Evolutionary conservation across 2,888 invertebrate genomes (phyloP), one percentile per base, ranked within the genome.

Genomic region (Drosophila antonietae): DNA sequence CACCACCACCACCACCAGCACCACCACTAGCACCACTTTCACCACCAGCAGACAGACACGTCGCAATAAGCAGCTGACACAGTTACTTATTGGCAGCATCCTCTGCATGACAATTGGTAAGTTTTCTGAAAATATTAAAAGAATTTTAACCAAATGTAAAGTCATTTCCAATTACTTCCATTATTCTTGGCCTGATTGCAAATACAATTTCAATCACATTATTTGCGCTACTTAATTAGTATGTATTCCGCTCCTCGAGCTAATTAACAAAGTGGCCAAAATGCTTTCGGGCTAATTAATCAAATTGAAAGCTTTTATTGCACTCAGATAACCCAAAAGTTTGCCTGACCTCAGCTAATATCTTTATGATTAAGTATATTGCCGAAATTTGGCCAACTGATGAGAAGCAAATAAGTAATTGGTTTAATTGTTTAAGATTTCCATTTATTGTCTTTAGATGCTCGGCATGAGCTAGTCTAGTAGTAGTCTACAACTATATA

Each of bases 81-180:
- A 89, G 69, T 78, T 87, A 61, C 75, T 90, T 44, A 78, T 89
- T 57, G 83, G 80, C n/a, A 78, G 84, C 61, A 78, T 90, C 64
- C 83, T 90, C 65, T 89, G 81, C 44, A 75, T 88, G 60, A 78
- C 77, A 80, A 81, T 90, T 72, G 91, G 90, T 90, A 77, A 90
- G 91, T 90, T 33, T 14, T 31, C 31, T n/a, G 3, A 0, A 52
- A 10, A 31, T 18, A n/a, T 51, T 12, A 33, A 18, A 33, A 12
- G 14, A 18, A 33, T 3, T 33, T 33, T 3, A 33, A 7, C 31
- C 15, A 10, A 18, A 51, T 33, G 28, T 15, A 7, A 12, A 49
- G 20, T 14, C 31, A 28, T 18, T 43, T 18, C 1, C 5, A 56
- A 20, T 4, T 31, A 44, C 20, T 37, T 2, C 12, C 23, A 33